Evolutionary conservation across 2,888 invertebrate species (phyloP).

Genomic region (Halictus ligatus): DNA sequence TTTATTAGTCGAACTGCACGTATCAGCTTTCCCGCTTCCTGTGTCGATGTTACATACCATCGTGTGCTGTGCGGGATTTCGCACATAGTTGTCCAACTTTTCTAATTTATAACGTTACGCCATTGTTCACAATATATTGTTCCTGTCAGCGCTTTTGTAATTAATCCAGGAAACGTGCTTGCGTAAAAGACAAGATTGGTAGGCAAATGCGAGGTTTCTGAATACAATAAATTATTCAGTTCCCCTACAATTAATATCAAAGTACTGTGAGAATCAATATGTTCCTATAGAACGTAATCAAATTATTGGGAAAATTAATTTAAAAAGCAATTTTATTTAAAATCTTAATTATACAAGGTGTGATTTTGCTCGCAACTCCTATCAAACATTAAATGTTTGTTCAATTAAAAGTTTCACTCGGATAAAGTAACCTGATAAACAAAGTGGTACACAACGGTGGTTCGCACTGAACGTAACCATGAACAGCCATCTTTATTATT

Average conservation of each 20-base stretch:
- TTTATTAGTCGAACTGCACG: conserved; percentile 27
- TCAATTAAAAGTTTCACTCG: background rate
- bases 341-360: background rate
- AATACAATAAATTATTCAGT: background rate
- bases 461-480: no score
- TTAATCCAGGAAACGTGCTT: background rate
- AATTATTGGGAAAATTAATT: background rate
- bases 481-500: no score
- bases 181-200: background rate
- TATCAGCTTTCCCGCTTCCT: conserved; percentile 40
- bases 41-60: conserved; percentile 19
- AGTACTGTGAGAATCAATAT: no score
- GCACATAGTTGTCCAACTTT: conserved; percentile 32
- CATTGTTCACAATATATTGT: conserved; percentile 17
- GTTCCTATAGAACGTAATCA: background rate
- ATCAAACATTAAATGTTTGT: background rate
- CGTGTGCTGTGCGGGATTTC: conserved; percentile 2
- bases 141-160: background rate
- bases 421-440: background rate
- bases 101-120: conserved; percentile 23
- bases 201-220: background rate
- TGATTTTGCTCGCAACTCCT: background rate
- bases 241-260: background rate
- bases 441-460: background rate
- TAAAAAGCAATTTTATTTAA: background rate